These are phyloP conservation scores for Procambarus virginalis DNA, from an alignment of 1,140 invertebrate genomes.

Conservation along the genomic window DNA sequence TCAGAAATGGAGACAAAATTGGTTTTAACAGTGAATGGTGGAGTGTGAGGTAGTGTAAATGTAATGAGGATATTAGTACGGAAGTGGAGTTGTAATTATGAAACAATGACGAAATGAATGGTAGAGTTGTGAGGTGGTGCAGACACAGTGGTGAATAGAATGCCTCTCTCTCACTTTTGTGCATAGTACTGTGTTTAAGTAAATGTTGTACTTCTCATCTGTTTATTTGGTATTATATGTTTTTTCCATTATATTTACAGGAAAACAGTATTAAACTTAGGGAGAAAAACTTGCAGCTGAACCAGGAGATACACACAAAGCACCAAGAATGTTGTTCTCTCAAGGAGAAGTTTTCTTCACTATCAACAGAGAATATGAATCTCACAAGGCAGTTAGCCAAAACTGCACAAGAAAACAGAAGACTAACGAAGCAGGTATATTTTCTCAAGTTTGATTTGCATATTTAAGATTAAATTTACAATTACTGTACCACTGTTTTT, in stretches of 20 bases:
- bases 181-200: not conserved
- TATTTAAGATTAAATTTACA: too few species aligned
- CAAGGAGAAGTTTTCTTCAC: constrained; percentile 61
- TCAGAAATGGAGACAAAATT: too few species aligned
- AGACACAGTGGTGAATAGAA: too few species aligned
- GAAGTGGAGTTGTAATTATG: too few species aligned
- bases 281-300: constrained; percentile 70
- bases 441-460: too few species aligned
- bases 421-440: constrained; percentile 58
- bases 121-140: too few species aligned
- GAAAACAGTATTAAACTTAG: constrained; percentile 70
- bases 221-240: not conserved
- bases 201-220: not conserved
- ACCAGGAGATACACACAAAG: constrained; percentile 69
- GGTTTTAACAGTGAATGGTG: too few species aligned
- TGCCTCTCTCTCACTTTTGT: too few species aligned
- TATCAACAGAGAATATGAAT: constrained; percentile 62
- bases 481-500: too few species aligned
- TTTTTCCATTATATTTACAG: constrained; percentile 15
- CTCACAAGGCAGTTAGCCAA: constrained; percentile 54
- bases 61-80: too few species aligned
- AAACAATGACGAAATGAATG: too few species aligned
- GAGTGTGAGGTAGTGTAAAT: too few species aligned
- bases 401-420: constrained; percentile 59
- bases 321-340: constrained; percentile 69